Conservation (phyloP, 2,113 vertebrate genomes). For the Tamias sibiricus region DNA sequence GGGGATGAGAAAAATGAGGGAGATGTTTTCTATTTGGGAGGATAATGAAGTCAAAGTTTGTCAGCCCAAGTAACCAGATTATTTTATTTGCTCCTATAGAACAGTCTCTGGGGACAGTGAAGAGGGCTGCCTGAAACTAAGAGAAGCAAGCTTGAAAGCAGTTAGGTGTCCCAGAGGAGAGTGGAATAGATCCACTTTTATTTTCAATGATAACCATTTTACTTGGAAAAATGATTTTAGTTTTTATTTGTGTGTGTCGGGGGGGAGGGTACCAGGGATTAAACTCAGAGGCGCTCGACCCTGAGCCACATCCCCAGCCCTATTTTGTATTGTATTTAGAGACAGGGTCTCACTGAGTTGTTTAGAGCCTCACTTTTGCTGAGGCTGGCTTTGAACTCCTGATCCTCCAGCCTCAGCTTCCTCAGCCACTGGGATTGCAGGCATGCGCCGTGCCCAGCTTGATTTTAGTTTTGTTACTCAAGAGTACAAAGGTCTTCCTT, state of each 20-base stretch:
- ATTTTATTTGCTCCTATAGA: neutral
- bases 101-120: neutral
- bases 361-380: too few relatives aligned
- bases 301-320: too few relatives aligned
- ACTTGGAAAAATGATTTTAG: neutral
- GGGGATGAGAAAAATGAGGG: neutral
- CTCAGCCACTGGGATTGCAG: too few relatives aligned
- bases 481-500: neutral
- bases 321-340: neutral
- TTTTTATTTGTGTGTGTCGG: neutral
- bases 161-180: neutral
- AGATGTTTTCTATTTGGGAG: slow-evolving; percentile 12
- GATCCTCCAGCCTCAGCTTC: too few relatives aligned
- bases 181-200: slow-evolving; percentile 4
- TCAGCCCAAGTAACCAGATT: neutral
- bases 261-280: too few relatives aligned
- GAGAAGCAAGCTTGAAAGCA: neutral
- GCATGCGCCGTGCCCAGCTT: too few relatives aligned
- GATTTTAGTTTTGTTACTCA: neutral
- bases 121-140: neutral
- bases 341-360: too few relatives aligned
- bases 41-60: neutral
- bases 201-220: neutral
- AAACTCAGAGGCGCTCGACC: too few relatives aligned
- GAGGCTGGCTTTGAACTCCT: too few relatives aligned